Evolutionary conservation across 2,113 vertebrate species (phyloP).

Genomic region (Gracilinanus agilis): DNA sequence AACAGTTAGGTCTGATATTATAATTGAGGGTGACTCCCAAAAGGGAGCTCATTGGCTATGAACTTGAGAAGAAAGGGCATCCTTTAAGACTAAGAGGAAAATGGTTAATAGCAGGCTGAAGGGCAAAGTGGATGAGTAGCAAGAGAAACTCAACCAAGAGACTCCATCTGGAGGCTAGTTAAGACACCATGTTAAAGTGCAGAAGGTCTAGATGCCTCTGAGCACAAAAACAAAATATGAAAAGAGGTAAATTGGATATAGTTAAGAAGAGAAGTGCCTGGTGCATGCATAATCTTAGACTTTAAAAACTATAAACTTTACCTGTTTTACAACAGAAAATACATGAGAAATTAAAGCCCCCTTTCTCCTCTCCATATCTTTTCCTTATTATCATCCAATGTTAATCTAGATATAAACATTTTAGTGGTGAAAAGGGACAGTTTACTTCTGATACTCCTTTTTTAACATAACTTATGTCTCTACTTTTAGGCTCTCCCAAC

Average conservation of each 20-base stretch:
- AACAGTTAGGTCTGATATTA: slow-evolving; percentile 31
- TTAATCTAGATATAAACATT: not conserved
- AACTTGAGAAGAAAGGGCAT: slow-evolving; percentile 49
- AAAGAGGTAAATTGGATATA: slow-evolving; percentile 39
- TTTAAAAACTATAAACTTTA: not conserved
- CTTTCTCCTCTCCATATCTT: not conserved
- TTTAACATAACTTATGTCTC: not conserved
- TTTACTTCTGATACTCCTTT: not conserved
- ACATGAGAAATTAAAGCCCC: slow-evolving; percentile 30
- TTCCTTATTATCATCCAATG: not conserved
- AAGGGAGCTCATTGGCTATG: slow-evolving; percentile 33
- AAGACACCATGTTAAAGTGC: slow-evolving; percentile 27
- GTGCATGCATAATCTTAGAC: slow-evolving; percentile 38
- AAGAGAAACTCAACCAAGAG: slow-evolving; percentile 16
- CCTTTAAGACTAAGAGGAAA: slow-evolving; percentile 50
- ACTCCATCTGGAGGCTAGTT: slow-evolving; percentile 48
- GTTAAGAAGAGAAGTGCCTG: slow-evolving; percentile 16
- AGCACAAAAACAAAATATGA: slow-evolving; percentile 22
- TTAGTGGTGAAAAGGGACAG: not conserved
- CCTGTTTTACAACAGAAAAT: slow-evolving; percentile 18
- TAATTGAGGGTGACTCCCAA: slow-evolving; percentile 35
- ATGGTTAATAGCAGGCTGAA: slow-evolving; percentile 61
- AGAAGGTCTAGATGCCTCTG: slow-evolving; percentile 32
- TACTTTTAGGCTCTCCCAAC: not conserved
- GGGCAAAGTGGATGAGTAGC: slow-evolving; percentile 42